Evolutionary conservation across 1,140 invertebrate species (phyloP).

Genomic region (Brachystomella parvula): DNA sequence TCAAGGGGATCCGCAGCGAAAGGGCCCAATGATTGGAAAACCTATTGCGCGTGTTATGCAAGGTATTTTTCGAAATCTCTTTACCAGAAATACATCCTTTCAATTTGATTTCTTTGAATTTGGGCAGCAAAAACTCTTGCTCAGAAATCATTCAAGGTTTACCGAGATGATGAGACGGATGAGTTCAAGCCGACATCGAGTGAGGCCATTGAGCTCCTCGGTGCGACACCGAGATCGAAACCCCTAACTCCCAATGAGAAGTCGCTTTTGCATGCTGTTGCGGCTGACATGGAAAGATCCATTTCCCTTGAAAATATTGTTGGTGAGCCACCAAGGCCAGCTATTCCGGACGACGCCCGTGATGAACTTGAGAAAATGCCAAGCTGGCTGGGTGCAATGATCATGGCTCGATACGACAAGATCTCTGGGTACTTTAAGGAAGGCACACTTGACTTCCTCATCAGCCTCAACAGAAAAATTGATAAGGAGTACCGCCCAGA

Average conservation of each 20-base stretch:
- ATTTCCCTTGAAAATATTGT: constrained; percentile 15
- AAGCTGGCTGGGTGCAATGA: neutral
- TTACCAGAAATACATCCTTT: neutral
- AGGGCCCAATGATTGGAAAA: neutral
- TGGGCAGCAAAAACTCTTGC: neutral
- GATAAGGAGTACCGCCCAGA: neutral
- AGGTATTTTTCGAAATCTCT: neutral
- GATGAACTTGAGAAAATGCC: constrained; percentile 14
- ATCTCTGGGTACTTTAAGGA: constrained; percentile 10
- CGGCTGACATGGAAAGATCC: constrained; percentile 13
- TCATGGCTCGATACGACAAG: neutral
- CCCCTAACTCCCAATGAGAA: neutral
- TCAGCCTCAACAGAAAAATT: neutral
- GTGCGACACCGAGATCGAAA: neutral
- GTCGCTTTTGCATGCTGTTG: constrained; percentile 8
- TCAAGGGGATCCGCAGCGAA: neutral
- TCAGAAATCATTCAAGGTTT: neutral
- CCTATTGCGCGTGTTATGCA: neutral
- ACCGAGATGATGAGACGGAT: constrained; percentile 20
- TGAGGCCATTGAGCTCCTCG: neutral
- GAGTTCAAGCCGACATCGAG: constrained; percentile 23
- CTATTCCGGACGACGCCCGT: constrained; percentile 5
- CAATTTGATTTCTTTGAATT: neutral
- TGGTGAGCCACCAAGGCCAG: neutral
- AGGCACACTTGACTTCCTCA: neutral